Evolutionary conservation across 2,888 invertebrate genomes (phyloP).

Genomic region (Falcaria lacertinaria): DNA sequence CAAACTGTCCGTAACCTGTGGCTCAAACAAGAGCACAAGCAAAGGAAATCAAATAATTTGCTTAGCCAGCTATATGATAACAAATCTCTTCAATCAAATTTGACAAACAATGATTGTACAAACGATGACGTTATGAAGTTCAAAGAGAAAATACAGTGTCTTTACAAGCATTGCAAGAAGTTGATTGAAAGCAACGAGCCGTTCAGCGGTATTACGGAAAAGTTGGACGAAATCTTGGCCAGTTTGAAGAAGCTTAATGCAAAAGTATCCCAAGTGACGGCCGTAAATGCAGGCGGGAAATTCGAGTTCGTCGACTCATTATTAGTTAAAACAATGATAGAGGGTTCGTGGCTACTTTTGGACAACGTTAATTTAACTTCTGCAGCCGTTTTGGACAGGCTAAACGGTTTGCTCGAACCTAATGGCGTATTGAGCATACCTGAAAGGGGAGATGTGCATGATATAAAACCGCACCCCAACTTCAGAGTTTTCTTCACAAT

Average conservation of each 20-base stretch:
- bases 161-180: conserved; percentile 44
- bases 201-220: conserved; percentile 17
- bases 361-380: conserved; percentile 98
- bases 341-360: conserved; percentile 90
- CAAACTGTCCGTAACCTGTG: conserved; percentile 69
- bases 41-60: conserved; percentile 45
- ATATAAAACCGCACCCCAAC: conserved; percentile 90
- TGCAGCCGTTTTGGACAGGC: conserved; percentile 96
- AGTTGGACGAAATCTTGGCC: conserved; percentile 40
- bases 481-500: conserved; percentile 97
- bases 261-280: conserved; percentile 74
- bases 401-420: conserved; percentile 97
- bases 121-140: conserved; percentile 39
- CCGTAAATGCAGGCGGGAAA: conserved; percentile 90
- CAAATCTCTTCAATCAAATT: conserved; percentile 35
- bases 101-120: conserved; percentile 19
- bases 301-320: conserved; percentile 96
- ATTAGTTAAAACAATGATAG: conserved; percentile 89
- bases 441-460: conserved; percentile 92
- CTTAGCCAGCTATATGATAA: conserved; percentile 51
- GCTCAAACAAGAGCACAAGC: conserved; percentile 35
- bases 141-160: conserved; percentile 46
- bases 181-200: conserved; percentile 29
- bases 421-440: conserved; percentile 93
- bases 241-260: conserved; percentile 55